Evolutionary conservation across 2,888 invertebrate genomes (phyloP), one percentile per base, ranked within the genome.

Genomic region (Stegophylla sp.): DNA sequence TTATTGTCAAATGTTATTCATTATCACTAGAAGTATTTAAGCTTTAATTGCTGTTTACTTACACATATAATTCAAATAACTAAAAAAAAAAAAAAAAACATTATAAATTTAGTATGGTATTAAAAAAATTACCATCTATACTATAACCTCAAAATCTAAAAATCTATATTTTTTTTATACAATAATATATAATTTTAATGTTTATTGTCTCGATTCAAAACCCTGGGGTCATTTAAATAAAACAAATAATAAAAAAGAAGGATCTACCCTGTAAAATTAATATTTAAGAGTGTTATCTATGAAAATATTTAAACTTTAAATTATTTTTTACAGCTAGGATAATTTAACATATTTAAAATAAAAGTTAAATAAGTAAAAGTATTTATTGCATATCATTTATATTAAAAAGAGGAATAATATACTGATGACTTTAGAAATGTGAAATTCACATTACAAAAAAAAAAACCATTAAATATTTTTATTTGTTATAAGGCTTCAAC

Each of bases 1-100:
- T 73, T 73, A 73, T 73, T 73, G 73, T 73, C 73, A 61, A 73
- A 23, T 71, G 53, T 71, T 71, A 69, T 41, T 53, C 7, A 28
- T 53, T 71, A 61, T 73, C 59, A 45, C 28, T 56, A 56, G 43
- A 59, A 13, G 9, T 53, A 71, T n/a, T 71, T 53, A n/a, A 20
- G 5, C 20, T 43, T n/a, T 56, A 41, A 59, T 59, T 59, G 9
- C 20, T 66, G 1, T 15, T 43, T 13, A 45, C 17, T 48, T 69
- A 71, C 20, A 53, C 13, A 15, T 71, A 53, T 0, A 20, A 9
- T 71, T 71, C 53, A 9, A 41, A 41, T 71, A 7, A 20, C 34
- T 53, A 53, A 28, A 71, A 59, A n/a, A 69, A 53, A 41, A 20
- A 59, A 73, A 5, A 7, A 59, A 9, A 61, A n/a, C 7, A 34